Conservation (phyloP, 2,888 invertebrate species). For the Slavum lentiscoides region DNA sequence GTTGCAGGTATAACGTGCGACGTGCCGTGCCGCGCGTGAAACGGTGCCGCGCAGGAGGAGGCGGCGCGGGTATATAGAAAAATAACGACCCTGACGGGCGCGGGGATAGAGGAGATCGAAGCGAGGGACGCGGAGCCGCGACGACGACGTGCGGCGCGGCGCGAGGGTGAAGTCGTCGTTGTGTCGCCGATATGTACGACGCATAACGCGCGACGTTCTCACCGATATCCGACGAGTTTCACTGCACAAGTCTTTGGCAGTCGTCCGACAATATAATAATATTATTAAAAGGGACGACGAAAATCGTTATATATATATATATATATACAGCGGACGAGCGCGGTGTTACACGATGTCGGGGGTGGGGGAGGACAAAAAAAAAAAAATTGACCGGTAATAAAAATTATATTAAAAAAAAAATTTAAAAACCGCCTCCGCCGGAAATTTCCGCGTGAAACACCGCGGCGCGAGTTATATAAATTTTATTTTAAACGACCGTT, state of each 20-base stretch:
- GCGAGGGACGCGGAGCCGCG: not conserved
- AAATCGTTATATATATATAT: not conserved
- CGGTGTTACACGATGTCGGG: not conserved
- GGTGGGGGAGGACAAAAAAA: too few species aligned
- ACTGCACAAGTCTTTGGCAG: slow-evolving; percentile 17
- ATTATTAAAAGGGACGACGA: not conserved
- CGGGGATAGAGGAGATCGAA: not conserved
- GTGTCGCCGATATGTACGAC: not conserved
- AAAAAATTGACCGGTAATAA: too few species aligned
- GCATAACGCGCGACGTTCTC: too few species aligned
- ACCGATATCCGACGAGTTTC: too few species aligned
- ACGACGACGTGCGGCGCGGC: not conserved
- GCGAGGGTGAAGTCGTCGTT: not conserved
- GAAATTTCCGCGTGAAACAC: too few species aligned
- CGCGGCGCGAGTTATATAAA: too few species aligned
- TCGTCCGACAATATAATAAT: not conserved
- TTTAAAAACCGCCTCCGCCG: too few species aligned
- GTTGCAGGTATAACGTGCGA: slow-evolving; percentile 15
- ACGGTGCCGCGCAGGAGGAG: not conserved
- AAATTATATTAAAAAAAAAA: too few species aligned
- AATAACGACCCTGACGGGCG: slow-evolving; percentile 42
- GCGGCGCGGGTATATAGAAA: slow-evolving; percentile 8
- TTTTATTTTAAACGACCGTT: too few species aligned
- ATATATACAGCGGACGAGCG: too few species aligned
- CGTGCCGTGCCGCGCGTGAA: not conserved